These are phyloP conservation scores for Muscicapa striata DNA, from an alignment of 2,797 vertebrate genomes.

Conservation along the genomic window DNA sequence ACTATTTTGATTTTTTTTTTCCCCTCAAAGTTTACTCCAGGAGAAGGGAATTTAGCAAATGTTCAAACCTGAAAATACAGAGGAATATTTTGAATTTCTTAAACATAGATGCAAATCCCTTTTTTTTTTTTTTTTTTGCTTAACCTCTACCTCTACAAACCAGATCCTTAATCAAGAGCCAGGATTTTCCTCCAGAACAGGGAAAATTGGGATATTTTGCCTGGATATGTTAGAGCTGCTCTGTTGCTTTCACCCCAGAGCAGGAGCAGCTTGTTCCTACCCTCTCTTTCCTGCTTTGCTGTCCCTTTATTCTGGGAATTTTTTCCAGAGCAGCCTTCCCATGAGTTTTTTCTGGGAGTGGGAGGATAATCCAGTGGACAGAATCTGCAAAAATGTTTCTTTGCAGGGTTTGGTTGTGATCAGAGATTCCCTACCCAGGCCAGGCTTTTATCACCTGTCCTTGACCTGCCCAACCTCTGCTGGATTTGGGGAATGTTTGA, in stretches of 20 bases:
- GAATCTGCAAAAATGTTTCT: not conserved
- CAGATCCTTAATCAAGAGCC: not conserved
- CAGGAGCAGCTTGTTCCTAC: not conserved
- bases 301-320: not conserved
- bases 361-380: not conserved
- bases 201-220: not conserved
- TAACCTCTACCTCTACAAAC: not conserved
- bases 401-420: not conserved
- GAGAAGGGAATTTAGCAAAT: not conserved
- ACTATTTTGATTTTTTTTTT: accelerated
- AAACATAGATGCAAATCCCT: not conserved
- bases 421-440: not conserved
- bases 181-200: not conserved
- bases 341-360: not conserved
- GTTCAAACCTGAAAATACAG: not conserved
- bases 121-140: not conserved
- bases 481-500: not conserved
- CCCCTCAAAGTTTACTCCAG: not conserved
- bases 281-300: not conserved
- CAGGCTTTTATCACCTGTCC: not conserved
- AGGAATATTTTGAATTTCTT: not conserved
- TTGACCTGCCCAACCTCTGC: not conserved
- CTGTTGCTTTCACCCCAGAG: not conserved
- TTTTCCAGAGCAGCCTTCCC: no score
- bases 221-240: not conserved